Evolutionary conservation across 2,888 invertebrate species (phyloP), one percentile per base, ranked within the genome.

Genomic region (Muscina levida): DNA sequence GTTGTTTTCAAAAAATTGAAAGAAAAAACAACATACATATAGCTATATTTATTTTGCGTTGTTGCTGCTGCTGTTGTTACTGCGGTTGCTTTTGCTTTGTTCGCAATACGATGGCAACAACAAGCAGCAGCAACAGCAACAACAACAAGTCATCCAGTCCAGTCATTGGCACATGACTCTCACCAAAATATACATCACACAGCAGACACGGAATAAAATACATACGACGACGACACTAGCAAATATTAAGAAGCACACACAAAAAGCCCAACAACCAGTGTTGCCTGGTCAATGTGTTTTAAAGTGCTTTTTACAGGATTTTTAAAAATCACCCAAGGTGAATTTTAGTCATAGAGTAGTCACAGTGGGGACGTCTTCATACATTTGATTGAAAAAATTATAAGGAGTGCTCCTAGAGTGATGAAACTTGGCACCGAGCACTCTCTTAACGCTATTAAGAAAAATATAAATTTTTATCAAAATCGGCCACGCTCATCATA

Each of bases 111-210:
- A 31, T 11, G 57, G 37, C 24, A 24, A 53, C n/a, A n/a, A 44
- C 15, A 10, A 44, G 13, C 56, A 13, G 13, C 56, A 24, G 10
- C 51, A 24, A 15, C 57, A 57, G n/a, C 62, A 75, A 71, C 73
- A 75, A 67, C 48, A 48, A 42, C 68, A 72, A 72, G 68, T 70
- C 80, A 81, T 77, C 71, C 56, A 77, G 67, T 74, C 71, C 70
- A 77, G 71, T 74, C 67, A 74, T 77, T 81, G 72, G 77, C 81
- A 77, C 74, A 77, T 81, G 77, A 81, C 67, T 81, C 77, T 77
- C 77, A 62, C 46, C 10, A 13, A 39, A 26, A 53, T 15, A 73
- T 24, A 62, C 62, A 39, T 31, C 66, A 59, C 31, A 37, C 70
- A 8, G n/a, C 8, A 46, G 5, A 2, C 57, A 57, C 17, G 31